Evolutionary conservation across 92 coral and sea anemone genomes (phyloP).

Genomic region (Palythoa grandiflora): DNA sequence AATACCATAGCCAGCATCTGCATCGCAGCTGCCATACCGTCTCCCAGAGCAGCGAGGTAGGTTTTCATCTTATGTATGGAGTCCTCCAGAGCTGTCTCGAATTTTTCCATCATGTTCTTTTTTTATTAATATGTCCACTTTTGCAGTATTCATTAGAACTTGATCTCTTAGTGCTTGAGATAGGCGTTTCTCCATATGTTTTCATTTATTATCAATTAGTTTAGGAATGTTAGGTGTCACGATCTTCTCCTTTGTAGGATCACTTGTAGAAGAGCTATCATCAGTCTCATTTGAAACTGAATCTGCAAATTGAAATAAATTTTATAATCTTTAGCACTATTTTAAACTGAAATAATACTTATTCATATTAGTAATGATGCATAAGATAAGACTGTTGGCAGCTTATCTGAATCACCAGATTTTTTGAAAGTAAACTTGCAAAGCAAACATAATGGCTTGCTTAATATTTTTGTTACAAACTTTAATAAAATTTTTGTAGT

Average conservation of each 20-base stretch:
- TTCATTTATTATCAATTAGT: conserved; percentile 67
- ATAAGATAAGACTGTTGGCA: neutral
- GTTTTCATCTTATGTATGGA: conserved; percentile 50
- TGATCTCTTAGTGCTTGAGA: conserved; percentile 69
- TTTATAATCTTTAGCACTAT: neutral
- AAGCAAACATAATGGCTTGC: neutral
- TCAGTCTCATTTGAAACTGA: neutral
- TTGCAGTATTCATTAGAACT: conserved; percentile 56
- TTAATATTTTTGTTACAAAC: conserved; percentile 6
- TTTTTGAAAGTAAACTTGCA: conserved; percentile 8
- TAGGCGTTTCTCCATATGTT: conserved; percentile 63
- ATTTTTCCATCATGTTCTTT: neutral
- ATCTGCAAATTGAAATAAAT: neutral
- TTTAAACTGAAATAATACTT: neutral
- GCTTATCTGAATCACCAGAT: neutral
- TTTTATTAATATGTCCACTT: conserved; percentile 44
- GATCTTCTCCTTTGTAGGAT: neutral
- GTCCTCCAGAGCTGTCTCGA: conserved; percentile 46
- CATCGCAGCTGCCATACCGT: conserved; percentile 47
- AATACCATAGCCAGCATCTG: conserved; percentile 45
- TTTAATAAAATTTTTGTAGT: neutral
- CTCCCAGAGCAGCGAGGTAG: conserved; percentile 42
- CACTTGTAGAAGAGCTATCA: neutral
- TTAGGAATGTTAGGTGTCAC: conserved; percentile 52
- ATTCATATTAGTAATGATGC: neutral